These are phyloP conservation scores for Atherix ibis DNA, from an alignment of 2,888 invertebrate genomes.

Conservation along the genomic window DNA sequence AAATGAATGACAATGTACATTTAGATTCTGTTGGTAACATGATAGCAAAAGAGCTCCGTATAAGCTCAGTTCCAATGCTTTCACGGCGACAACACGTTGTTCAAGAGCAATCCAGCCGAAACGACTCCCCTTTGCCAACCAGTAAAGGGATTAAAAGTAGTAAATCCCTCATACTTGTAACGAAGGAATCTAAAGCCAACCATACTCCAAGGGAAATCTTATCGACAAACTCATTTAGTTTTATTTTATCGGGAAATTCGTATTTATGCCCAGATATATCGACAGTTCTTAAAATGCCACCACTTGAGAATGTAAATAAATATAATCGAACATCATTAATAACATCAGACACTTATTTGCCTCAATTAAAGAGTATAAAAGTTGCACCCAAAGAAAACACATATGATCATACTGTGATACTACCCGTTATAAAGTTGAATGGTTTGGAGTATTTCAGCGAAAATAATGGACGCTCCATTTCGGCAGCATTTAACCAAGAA, in stretches of 20 bases:
- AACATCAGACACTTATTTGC: conserved; percentile 23
- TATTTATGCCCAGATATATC: conserved; percentile 16
- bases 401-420: conserved; percentile 3
- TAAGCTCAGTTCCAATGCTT: conserved; percentile 10
- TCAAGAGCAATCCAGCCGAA: neutral
- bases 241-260: conserved; percentile 5
- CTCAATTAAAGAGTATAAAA: conserved; percentile 4
- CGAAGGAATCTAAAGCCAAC: neutral
- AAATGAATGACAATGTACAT: conserved; percentile 4
- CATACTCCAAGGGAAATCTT: too few species aligned
- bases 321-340: too few species aligned
- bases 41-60: conserved; percentile 10
- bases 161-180: neutral
- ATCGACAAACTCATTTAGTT: conserved; percentile 6
- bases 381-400: conserved; percentile 2
- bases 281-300: conserved; percentile 23
- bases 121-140: neutral
- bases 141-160: too few species aligned
- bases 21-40: conserved; percentile 2
- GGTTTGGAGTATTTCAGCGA: conserved; percentile 5
- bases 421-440: conserved; percentile 17
- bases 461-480: conserved; percentile 23
- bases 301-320: conserved; percentile 25
- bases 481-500: conserved; percentile 25
- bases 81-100: conserved; percentile 2